phyloP scores from a whole-genome alignment of 2,797 vertebrate genomes.

The Cossypha heuglini region DNA sequence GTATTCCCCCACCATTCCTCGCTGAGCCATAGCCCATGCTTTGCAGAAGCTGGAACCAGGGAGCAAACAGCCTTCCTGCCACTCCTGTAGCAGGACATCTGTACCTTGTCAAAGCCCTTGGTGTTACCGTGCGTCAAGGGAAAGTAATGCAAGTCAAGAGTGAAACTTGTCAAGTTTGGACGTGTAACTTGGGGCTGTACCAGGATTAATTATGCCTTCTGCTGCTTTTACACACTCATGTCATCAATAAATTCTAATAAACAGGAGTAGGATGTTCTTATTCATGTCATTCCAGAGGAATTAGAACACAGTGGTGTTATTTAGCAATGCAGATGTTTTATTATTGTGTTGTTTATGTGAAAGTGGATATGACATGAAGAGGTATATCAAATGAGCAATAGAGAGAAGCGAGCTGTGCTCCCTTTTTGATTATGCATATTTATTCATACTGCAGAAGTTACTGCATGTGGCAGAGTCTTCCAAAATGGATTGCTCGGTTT shows the following conservation, averaged over 20 bases:
- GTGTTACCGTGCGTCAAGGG: background rate
- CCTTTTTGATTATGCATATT: conserved; percentile 73
- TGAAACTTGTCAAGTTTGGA: conserved; percentile 64
- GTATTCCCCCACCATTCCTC: background rate
- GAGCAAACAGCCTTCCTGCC: background rate
- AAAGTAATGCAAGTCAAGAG: conserved; percentile 46
- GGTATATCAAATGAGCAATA: conserved; percentile 69
- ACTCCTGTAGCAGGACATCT: conserved; percentile 25
- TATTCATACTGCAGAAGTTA: conserved; percentile 69
- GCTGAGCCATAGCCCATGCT: background rate
- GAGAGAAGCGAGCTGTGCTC: conserved; percentile 58
- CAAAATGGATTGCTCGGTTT: conserved; percentile 64
- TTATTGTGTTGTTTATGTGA: conserved; percentile 72
- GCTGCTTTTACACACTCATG: conserved; percentile 64
- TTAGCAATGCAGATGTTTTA: conserved; percentile 76
- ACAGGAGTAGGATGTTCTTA: conserved; percentile 70
- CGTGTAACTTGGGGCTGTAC: conserved; percentile 58
- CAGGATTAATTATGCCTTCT: conserved; percentile 74
- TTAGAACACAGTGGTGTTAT: conserved; percentile 74
- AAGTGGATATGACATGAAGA: conserved; percentile 70
- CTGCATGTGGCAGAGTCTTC: conserved; percentile 42
- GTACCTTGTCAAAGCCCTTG: conserved; percentile 14
- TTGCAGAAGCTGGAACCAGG: background rate
- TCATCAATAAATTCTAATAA: conserved; percentile 77
- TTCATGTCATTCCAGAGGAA: conserved; percentile 71